These are phyloP conservation scores for Anthopleura sola DNA, from an alignment of 64 coral and sea anemone genomes.

Conservation along the genomic window DNA sequence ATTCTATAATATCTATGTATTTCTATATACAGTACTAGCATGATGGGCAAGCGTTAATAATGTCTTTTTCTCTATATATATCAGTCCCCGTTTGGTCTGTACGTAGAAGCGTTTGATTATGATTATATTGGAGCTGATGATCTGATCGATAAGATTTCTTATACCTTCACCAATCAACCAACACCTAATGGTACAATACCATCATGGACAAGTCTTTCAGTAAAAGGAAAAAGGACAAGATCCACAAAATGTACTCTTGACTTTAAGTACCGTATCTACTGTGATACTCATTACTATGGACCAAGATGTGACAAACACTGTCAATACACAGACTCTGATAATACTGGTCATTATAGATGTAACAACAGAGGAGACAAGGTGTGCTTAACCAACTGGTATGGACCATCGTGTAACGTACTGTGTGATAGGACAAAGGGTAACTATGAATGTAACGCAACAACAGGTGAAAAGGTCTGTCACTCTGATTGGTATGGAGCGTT, in stretches of 20 bases:
- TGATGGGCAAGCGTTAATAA: too few relatives aligned
- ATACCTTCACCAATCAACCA: background rate
- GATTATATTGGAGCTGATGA: background rate
- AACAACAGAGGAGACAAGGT: conserved; percentile 30
- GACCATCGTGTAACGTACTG: conserved; percentile 27
- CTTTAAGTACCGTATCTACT: conserved; percentile 34
- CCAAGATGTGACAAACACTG: conserved; percentile 38
- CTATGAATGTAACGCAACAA: too few relatives aligned
- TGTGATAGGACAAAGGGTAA: too few relatives aligned
- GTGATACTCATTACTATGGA: conserved; percentile 67
- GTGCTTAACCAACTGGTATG: conserved; percentile 55
- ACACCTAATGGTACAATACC: conserved; percentile 8
- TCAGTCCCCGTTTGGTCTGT: too few relatives aligned
- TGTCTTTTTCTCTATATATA: too few relatives aligned
- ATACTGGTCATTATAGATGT: conserved; percentile 53
- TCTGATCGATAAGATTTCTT: conserved; percentile 4
- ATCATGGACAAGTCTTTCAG: background rate
- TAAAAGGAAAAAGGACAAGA: conserved; percentile 1
- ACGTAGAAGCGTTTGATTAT: too few relatives aligned
- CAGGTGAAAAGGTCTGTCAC: too few relatives aligned
- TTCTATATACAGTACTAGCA: too few relatives aligned
- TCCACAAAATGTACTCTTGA: background rate
- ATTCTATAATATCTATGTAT: too few relatives aligned
- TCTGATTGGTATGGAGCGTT: too few relatives aligned
- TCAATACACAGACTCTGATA: conserved; percentile 54